These are phyloP conservation scores for Drosophila watanabei DNA, from an alignment of 1,140 invertebrate genomes.

Conservation along the genomic window DNA sequence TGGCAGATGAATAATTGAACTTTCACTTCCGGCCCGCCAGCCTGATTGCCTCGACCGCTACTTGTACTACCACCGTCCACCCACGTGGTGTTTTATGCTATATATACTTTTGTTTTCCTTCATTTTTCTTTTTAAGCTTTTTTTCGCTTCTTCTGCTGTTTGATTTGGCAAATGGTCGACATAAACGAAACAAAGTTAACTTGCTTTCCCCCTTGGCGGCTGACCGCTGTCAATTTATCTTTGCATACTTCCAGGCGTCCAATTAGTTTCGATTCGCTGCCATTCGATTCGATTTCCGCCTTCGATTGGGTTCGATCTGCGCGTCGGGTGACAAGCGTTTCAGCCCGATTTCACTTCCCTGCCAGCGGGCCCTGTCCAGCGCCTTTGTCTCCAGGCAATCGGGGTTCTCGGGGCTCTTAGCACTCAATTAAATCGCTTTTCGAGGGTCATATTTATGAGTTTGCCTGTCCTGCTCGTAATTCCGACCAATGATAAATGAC, in stretches of 20 bases:
- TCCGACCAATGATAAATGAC: slow-evolving; percentile 64
- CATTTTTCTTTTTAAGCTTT: slow-evolving; percentile 17
- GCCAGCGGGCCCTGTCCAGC: slow-evolving; percentile 12
- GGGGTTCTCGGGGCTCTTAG: slow-evolving; percentile 49
- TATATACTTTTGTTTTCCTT: slow-evolving; percentile 31
- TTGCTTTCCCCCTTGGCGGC: slow-evolving; percentile 43
- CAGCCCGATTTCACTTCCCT: slow-evolving; percentile 62
- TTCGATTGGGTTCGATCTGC: slow-evolving; percentile 33
- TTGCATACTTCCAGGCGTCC: slow-evolving; percentile 74
- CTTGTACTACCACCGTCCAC: neutral
- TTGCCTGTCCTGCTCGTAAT: slow-evolving; percentile 48
- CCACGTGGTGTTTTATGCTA: slow-evolving; percentile 4
- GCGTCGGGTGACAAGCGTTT: slow-evolving; percentile 57
- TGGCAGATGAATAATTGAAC: slow-evolving; percentile 78
- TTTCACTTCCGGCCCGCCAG: slow-evolving; percentile 68
- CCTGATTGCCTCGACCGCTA: slow-evolving; percentile 57
- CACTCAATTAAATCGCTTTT: slow-evolving; percentile 76
- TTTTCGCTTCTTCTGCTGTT: slow-evolving; percentile 23
- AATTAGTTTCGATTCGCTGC: slow-evolving; percentile 79
- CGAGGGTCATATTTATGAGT: slow-evolving; percentile 59
- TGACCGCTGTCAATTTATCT: slow-evolving; percentile 74
- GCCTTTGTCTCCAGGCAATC: slow-evolving; percentile 40
- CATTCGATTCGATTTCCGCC: slow-evolving; percentile 59
- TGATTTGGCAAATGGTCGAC: slow-evolving; percentile 67
- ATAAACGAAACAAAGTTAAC: slow-evolving; percentile 60